Evolutionary conservation across 2,888 invertebrate species (phyloP).

Genomic region (Trissonchulus latispiculum): DNA sequence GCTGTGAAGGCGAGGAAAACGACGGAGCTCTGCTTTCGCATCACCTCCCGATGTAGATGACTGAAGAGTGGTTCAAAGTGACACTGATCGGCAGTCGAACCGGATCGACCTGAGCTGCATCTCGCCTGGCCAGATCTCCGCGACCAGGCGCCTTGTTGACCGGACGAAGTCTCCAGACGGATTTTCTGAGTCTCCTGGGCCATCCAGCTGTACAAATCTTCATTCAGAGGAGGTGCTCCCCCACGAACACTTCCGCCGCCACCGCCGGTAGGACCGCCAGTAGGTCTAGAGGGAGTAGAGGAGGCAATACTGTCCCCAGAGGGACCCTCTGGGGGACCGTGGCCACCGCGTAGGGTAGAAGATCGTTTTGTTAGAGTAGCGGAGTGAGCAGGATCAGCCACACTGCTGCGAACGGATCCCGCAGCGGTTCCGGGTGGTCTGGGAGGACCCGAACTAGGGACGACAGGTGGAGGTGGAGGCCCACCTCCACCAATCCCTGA

Average conservation of each 20-base stretch:
- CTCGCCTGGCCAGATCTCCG: neutral
- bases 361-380: neutral
- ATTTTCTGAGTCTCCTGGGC: constrained; percentile 58
- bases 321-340: neutral
- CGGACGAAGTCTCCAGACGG: neutral
- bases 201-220: constrained; percentile 93
- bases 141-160: neutral
- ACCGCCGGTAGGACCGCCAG: neutral
- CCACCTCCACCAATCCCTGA: neutral
- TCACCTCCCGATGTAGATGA: neutral
- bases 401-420: neutral
- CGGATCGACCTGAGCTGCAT: neutral
- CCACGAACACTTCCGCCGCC: neutral
- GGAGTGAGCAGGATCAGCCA: neutral
- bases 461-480: constrained; percentile 58
- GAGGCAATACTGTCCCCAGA: neutral
- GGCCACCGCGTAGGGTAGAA: neutral
- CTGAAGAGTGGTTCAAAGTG: constrained; percentile 13
- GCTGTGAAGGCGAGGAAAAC: neutral
- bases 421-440: constrained; percentile 51
- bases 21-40: neutral
- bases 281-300: neutral
- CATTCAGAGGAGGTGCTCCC: constrained; percentile 46
- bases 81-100: neutral
- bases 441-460: constrained; percentile 91